Evolutionary conservation across 2,113 vertebrate genomes (phyloP).

Genomic region (Amia ocellicauda): DNA sequence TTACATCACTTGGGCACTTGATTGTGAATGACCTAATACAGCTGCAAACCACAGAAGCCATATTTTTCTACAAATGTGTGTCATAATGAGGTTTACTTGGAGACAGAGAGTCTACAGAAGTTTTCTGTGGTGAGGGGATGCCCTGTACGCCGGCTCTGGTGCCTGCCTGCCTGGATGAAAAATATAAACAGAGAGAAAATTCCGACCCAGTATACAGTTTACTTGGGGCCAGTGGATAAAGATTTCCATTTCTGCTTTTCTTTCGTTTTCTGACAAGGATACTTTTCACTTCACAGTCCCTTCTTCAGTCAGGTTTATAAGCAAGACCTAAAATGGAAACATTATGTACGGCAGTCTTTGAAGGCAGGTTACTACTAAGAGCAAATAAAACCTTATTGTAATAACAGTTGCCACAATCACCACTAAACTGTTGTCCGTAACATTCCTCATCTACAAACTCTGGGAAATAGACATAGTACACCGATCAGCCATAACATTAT

Average conservation of each 20-base stretch:
- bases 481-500: too few relatives aligned
- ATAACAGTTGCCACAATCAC: too few relatives aligned
- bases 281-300: slow-evolving; percentile 45
- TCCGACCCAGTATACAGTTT: too few relatives aligned
- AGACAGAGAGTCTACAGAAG: slow-evolving; percentile 80
- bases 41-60: slow-evolving; percentile 69
- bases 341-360: too few relatives aligned
- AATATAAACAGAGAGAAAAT: slow-evolving; percentile 35
- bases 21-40: slow-evolving; percentile 77
- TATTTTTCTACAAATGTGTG: slow-evolving; percentile 81
- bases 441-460: too few relatives aligned
- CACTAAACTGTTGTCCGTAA: too few relatives aligned
- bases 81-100: slow-evolving; percentile 81
- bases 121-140: slow-evolving; percentile 70
- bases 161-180: slow-evolving; percentile 2
- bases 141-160: slow-evolving; percentile 45
- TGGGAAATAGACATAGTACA: too few relatives aligned
- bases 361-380: too few relatives aligned
- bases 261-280: slow-evolving; percentile 55
- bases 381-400: too few relatives aligned
- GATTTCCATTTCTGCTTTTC: slow-evolving; percentile 49
- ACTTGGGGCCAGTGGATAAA: too few relatives aligned
- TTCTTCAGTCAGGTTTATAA: slow-evolving; percentile 23
- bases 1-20: slow-evolving; percentile 62
- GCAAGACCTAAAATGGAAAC: slow-evolving; percentile 35